Conservation (phyloP, 2,888 invertebrate species). For the Ectemnius cavifrons region DNA sequence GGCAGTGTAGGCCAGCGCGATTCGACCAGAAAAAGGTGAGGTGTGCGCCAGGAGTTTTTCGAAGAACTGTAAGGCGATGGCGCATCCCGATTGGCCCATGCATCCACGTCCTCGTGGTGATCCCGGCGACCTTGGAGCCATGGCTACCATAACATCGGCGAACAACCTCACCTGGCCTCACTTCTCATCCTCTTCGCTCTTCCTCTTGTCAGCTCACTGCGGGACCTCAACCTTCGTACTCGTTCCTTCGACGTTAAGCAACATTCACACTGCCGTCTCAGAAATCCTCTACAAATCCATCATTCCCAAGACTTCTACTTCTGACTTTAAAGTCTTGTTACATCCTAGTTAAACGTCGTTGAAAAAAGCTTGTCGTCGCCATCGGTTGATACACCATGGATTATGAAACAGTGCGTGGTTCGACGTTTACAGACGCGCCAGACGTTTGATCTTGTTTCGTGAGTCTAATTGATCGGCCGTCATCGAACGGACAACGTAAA, state of each 20-base stretch:
- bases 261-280: conserved; percentile 43
- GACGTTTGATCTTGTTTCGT: conserved; percentile 23
- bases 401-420: not conserved
- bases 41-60: conserved; percentile 35
- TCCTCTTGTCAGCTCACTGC: conserved; percentile 39
- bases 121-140: conserved; percentile 67
- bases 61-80: conserved; percentile 35
- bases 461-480: conserved; percentile 34
- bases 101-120: conserved; percentile 65
- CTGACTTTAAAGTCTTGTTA: too few relatives aligned
- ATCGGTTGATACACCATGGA: not conserved
- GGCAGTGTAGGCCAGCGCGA: conserved; percentile 10
- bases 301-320: too few relatives aligned
- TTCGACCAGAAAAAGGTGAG: conserved; percentile 39
- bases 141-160: conserved; percentile 65
- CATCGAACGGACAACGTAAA: conserved; percentile 31
- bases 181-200: conserved; percentile 47
- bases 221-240: conserved; percentile 31
- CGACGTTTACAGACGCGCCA: conserved; percentile 1
- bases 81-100: conserved; percentile 51
- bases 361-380: not conserved
- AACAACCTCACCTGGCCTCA: conserved; percentile 62
- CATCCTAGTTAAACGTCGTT: not conserved
- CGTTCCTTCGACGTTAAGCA: conserved; percentile 41
- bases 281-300: not conserved